Evolutionary conservation across 2,797 vertebrate genomes (phyloP), one percentile per base, ranked within the genome.

Genomic region (Lerista edwardsae): DNA sequence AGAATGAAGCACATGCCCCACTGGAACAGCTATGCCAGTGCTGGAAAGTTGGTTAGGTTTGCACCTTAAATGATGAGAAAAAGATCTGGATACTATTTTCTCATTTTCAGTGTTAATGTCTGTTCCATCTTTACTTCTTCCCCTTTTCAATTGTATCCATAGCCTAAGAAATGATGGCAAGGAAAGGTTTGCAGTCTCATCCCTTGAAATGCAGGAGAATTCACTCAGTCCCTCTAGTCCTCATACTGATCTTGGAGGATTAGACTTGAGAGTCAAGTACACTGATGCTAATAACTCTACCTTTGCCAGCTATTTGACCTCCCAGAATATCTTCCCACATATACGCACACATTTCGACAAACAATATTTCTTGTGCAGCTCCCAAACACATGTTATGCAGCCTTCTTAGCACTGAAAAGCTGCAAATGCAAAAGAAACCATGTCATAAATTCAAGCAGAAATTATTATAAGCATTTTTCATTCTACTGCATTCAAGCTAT

Each of bases 401-500:
- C 34, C 57, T 68, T 29, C 57, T 55, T 29, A 61, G 62, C 2
- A 79, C 29, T 75, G 65, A 39, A 34, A 83, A 64, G 47, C 11
- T 36, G 9, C 62, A 72, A 74, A 29, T 76, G 68, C 6, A 85
- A 86, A 86, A 34, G 2, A 41, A 88, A 69, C 11, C 15, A n/a
- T 59, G 21, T 36, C 76, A 25, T 12, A 64, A 68, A n/a, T 73
- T 64, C 1, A 72, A 34, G 65, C 6, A 15, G 27, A 47, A 61
- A 74, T 0, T 0, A 0, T 0, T 6, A 68, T 6, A 25, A 67
- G 31, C 6, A 23, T 19, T 25, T 34, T 72, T 1, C 75, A 86
- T 84, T 2, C 15, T 0, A 73, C 12, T 79, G 0, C 3, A 76
- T 88, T 55, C 65, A 75, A 5, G 39, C 4, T 74, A 82, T 1